phyloP scores from a whole-genome alignment of 2,888 invertebrate species.

The Ommatoiulus sabulosus region DNA sequence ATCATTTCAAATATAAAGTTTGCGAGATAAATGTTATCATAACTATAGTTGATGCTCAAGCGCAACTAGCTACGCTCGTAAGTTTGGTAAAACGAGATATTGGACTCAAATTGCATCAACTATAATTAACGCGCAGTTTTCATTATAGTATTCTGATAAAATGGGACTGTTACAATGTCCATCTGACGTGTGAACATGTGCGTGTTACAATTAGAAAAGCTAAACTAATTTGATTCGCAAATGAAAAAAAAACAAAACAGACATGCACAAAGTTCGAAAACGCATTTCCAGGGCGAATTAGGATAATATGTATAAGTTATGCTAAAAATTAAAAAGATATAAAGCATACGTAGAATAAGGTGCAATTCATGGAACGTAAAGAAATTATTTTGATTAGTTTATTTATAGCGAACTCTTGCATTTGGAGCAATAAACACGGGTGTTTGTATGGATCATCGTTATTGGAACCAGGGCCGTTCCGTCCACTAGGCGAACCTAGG shows the following conservation, averaged over 20 bases:
- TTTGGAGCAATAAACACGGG: background rate
- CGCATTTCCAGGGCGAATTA: background rate
- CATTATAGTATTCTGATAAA: background rate
- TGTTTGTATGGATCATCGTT: too few relatives aligned
- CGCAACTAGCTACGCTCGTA: too few relatives aligned
- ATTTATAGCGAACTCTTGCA: background rate
- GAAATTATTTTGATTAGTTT: background rate
- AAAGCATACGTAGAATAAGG: conserved; percentile 17
- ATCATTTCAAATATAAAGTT: background rate
- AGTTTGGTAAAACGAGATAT: background rate
- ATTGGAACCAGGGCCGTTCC: too few relatives aligned
- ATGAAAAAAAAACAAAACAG: background rate
- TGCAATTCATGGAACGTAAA: background rate
- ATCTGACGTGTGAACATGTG: background rate
- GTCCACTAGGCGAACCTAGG: too few relatives aligned
- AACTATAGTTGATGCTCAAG: background rate
- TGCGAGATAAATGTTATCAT: background rate
- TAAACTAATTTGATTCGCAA: background rate
- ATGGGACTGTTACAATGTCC: too few relatives aligned
- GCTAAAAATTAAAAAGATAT: conserved; percentile 18
- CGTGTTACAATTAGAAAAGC: background rate
- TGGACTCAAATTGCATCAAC: background rate
- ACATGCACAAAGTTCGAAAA: background rate
- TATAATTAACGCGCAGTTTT: background rate
- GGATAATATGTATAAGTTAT: background rate